phyloP scores from a whole-genome alignment of 2,113 vertebrate species.

The Tragelaphus scriptus region DNA sequence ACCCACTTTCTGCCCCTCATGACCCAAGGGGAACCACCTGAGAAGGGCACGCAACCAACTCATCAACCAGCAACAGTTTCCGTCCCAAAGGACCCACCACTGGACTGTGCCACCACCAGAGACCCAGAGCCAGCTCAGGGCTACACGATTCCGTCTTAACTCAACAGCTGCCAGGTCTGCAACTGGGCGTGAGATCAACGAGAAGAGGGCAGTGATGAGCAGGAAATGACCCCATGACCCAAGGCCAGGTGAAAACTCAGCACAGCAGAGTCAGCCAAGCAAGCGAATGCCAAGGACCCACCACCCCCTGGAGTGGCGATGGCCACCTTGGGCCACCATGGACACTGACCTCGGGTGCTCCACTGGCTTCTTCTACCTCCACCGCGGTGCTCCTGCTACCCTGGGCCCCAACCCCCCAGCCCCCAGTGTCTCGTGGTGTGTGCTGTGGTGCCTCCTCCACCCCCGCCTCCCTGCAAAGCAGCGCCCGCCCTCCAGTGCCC shows the following conservation, averaged over 20 bases:
- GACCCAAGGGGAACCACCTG: not conserved
- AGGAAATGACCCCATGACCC: conserved; percentile 20
- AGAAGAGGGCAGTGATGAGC: not conserved
- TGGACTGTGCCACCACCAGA: not conserved
- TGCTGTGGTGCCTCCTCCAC: not conserved
- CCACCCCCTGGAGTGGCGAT: not conserved
- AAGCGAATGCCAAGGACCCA: conserved; percentile 36
- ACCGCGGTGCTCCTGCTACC: conserved; percentile 42
- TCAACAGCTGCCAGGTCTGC: not conserved
- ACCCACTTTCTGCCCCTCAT: not conserved
- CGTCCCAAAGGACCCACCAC: not conserved
- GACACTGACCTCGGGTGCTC: conserved; percentile 67
- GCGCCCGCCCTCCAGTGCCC: not conserved
- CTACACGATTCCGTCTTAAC: not conserved
- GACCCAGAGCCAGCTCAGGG: not conserved
- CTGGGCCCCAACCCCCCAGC: not conserved
- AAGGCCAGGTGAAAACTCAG: not conserved
- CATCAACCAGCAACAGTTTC: conserved; percentile 40
- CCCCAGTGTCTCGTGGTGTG: not conserved
- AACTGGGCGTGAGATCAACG: not conserved
- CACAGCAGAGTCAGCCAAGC: conserved; percentile 30
- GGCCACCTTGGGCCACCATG: conserved; percentile 11
- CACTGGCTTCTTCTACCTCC: conserved; percentile 60
- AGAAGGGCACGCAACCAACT: conserved; percentile 12
- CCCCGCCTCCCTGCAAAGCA: conserved; percentile 33